phyloP scores from a whole-genome alignment of 2,888 invertebrate genomes.

The Amaurobius ferox region DNA sequence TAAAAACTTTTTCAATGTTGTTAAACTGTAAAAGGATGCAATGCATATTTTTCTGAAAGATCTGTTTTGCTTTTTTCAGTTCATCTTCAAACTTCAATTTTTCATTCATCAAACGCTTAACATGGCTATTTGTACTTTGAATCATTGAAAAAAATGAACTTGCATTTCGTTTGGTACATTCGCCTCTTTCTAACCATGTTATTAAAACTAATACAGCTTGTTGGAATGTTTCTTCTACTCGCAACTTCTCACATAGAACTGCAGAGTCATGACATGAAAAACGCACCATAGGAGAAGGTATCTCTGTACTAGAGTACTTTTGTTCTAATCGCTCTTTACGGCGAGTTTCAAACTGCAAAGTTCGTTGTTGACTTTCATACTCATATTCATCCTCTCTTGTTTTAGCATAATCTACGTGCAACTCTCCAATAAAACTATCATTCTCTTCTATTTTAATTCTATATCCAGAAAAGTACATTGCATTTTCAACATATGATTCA shows the following conservation, averaged over 20 bases:
- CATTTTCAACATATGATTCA: constrained; percentile 91
- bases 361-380: constrained; percentile 90
- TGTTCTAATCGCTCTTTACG: constrained; percentile 78
- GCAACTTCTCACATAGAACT: constrained; percentile 88
- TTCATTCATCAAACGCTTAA: constrained; percentile 89
- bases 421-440: constrained; percentile 86
- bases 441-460: constrained; percentile 78
- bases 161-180: constrained; percentile 93
- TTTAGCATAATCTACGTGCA: constrained; percentile 96
- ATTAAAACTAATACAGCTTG: constrained; percentile 80
- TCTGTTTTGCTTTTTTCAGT: constrained; percentile 88
- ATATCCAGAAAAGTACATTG: constrained; percentile 87
- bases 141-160: constrained; percentile 97
- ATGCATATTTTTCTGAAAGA: constrained; percentile 89
- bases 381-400: constrained; percentile 97
- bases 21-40: constrained; percentile 94
- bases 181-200: constrained; percentile 95
- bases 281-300: constrained; percentile 89
- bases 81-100: constrained; percentile 93
- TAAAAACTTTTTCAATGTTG: constrained; percentile 99
- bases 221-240: constrained; percentile 79
- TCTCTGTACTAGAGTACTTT: constrained; percentile 84
- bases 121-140: constrained; percentile 92
- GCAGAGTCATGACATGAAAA: constrained; percentile 89
- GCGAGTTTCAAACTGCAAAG: constrained; percentile 86